Evolutionary conservation across 2,888 invertebrate species (phyloP).

Genomic region (Catonia carolina): DNA sequence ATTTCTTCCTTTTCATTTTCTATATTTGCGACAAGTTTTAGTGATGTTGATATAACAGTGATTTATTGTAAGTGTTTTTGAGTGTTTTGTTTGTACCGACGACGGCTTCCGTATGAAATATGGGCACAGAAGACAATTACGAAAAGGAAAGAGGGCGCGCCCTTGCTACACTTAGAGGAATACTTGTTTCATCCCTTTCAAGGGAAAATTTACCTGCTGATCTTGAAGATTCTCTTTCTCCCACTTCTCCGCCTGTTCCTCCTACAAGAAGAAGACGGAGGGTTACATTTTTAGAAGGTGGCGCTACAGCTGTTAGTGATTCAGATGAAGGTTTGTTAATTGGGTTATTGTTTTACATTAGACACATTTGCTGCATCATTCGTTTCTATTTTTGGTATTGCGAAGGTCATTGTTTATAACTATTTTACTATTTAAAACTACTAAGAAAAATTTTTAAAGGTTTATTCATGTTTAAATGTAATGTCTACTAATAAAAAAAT

Average conservation of each 20-base stretch:
- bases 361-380: no score
- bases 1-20: no score
- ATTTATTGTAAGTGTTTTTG: no score
- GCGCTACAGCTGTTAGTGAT: not conserved
- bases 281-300: conserved; percentile 36
- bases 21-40: no score
- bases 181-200: conserved; percentile 50
- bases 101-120: conserved; percentile 23
- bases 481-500: no score
- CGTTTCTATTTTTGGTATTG: no score
- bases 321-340: not conserved
- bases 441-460: no score
- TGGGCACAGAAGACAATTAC: conserved; percentile 20
- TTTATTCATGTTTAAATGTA: no score
- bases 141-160: conserved; percentile 36
- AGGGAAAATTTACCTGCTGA: conserved; percentile 48
- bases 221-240: conserved; percentile 27
- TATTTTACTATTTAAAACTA: no score
- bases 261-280: conserved; percentile 33
- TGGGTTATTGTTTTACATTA: not conserved
- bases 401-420: no score
- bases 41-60: no score
- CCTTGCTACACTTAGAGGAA: conserved; percentile 49
- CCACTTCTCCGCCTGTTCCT: conserved; percentile 30
- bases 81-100: no score